These are phyloP conservation scores for Volucella inanis DNA, from an alignment of 2,888 invertebrate genomes.

Conservation along the genomic window DNA sequence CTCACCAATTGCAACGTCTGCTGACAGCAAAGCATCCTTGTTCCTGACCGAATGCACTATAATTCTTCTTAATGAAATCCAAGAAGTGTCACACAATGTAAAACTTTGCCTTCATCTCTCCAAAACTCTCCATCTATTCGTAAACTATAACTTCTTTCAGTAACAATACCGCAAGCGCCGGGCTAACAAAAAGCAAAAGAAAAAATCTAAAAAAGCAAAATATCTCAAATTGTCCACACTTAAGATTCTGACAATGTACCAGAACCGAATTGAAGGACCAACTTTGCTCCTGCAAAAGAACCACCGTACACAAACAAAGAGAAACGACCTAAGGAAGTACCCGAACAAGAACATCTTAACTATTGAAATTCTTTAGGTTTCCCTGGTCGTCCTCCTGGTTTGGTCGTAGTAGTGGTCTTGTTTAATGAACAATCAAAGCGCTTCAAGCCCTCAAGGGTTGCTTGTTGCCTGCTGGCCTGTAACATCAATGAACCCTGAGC, in stretches of 20 bases:
- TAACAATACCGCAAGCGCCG: slow-evolving; percentile 53
- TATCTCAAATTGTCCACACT: slow-evolving; percentile 59
- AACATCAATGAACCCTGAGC: slow-evolving; percentile 64
- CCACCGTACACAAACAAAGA: not conserved
- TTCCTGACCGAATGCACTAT: slow-evolving; percentile 26
- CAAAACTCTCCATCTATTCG: not conserved
- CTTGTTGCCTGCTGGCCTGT: slow-evolving; percentile 12
- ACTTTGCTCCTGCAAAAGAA: slow-evolving; percentile 52
- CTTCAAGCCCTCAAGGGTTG: slow-evolving; percentile 32
- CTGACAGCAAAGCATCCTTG: slow-evolving; percentile 20
- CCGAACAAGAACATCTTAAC: slow-evolving; percentile 61
- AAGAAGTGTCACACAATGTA: slow-evolving; percentile 64
- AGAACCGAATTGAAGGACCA: slow-evolving; percentile 55
- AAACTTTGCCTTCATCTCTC: slow-evolving; percentile 40
- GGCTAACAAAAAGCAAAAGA: not conserved
- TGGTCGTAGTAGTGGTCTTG: slow-evolving; percentile 14
- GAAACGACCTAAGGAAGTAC: slow-evolving; percentile 40
- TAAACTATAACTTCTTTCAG: slow-evolving; percentile 44
- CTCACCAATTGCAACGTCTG: slow-evolving; percentile 36
- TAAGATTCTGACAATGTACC: slow-evolving; percentile 68
- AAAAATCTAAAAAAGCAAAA: not conserved
- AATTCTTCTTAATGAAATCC: slow-evolving; percentile 59
- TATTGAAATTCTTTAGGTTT: slow-evolving; percentile 40
- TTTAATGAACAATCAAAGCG: slow-evolving; percentile 71
- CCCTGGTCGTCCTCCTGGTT: not conserved